Base-by-base conservation (phyloP, 2,113 vertebrate species). In the Gulo gulo region DNA sequence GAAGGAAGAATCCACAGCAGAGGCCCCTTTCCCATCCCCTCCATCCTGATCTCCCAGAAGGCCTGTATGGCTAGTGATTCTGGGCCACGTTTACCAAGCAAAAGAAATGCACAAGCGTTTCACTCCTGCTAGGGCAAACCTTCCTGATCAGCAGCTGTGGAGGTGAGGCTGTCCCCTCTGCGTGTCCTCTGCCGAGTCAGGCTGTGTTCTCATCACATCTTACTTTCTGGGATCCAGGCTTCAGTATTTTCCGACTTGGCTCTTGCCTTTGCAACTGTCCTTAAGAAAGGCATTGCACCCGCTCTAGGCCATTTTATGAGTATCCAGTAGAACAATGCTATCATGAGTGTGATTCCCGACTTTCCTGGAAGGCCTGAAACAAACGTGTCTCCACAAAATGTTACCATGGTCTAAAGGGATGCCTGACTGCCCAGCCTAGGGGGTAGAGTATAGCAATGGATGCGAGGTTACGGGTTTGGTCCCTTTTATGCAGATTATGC, bases 321-420 rank as follows among this genome's bases (percentile, higher is more conserved):
- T 50, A 55, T 9, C 59, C n/a, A 73, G 55, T 18, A 29, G 67
- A 88, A 29, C 26, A 73, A 81, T 36, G 21, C 13, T 78, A 7
- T 50, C 47, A 26, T 65, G 45, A 50, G 5, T 24, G 7, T 67
- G 24, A 47, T 2, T 16, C n/a, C 85, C 86, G 47, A 69, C 47
- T 89, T 55, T 61, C 47, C 50, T 89, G 50, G 78, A 74, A 95
- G 18, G 34, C 36, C n/a, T 31, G 31, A 83, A 89, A 76, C 39
- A 78, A 69, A 61, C 15, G 3, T 69, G 39, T 47, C n/a, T 82
- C 24, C 2, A 39, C 24, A 4, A 85, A 88, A 55, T 80, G 55
- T 57, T 57, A 14, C 63, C 78, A 10, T 23, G 15, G 9, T 39
- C 10, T 18, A 82, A 45, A 57, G 29, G 61, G 89, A 31, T 8